phyloP scores from a whole-genome alignment of 1,140 invertebrate species.

The Glossosoma conforme region DNA sequence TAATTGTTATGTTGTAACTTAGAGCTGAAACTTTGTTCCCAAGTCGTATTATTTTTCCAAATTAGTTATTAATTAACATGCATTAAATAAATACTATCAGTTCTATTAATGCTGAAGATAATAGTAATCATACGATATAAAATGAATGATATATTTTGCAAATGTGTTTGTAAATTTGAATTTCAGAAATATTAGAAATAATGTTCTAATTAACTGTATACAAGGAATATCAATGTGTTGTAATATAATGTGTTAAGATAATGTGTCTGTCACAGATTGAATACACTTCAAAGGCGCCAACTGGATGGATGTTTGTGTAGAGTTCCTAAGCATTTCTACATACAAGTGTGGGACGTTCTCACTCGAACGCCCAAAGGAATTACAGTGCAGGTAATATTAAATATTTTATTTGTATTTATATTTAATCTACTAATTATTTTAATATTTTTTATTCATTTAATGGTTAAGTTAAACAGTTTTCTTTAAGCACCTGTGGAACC shows the following conservation, averaged over 20 bases:
- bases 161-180: no score
- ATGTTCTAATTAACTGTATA: no score
- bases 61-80: not conserved
- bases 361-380: constrained; percentile 84
- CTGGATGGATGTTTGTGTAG: constrained; percentile 94
- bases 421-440: not conserved
- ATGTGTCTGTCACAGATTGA: constrained; percentile 51
- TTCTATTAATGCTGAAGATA: no score
- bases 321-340: constrained; percentile 92
- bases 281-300: constrained; percentile 72
- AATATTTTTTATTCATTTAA: not conserved
- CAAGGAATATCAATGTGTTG: no score
- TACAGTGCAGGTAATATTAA: constrained; percentile 57
- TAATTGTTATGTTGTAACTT: no score
- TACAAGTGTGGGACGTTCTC: constrained; percentile 93
- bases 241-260: not conserved
- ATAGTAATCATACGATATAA: no score
- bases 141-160: no score
- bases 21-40: not conserved
- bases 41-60: not conserved
- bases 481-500: no score
- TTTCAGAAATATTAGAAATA: no score
- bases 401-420: not conserved
- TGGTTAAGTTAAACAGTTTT: no score
- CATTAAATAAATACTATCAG: no score